phyloP scores from a whole-genome alignment of 2,888 invertebrate species.

The Diplolepis rosae region DNA sequence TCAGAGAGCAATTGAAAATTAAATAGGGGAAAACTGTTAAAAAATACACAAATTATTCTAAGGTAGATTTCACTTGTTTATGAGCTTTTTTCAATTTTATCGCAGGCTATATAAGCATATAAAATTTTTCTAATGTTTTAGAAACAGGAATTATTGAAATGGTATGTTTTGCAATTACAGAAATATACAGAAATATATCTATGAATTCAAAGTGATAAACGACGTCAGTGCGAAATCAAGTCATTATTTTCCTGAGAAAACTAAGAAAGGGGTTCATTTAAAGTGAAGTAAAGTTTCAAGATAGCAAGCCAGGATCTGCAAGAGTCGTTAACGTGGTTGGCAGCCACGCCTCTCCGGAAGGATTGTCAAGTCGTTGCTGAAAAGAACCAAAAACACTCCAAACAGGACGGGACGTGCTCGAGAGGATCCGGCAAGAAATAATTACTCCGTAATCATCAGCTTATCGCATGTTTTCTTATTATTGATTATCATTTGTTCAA shows the following conservation, averaged over 20 bases:
- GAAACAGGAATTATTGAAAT: too few species aligned
- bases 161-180: too few species aligned
- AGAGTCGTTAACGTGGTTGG: constrained; percentile 64
- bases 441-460: constrained; percentile 41
- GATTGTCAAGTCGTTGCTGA: constrained; percentile 48
- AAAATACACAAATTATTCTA: too few species aligned
- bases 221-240: constrained; percentile 12
- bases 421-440: constrained; percentile 38
- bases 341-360: constrained; percentile 61
- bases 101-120: too few species aligned
- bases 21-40: too few species aligned
- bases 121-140: too few species aligned
- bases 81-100: too few species aligned
- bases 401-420: constrained; percentile 49
- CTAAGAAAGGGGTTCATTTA: constrained; percentile 47
- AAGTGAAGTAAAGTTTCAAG: constrained; percentile 55
- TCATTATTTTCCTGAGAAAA: constrained; percentile 18
- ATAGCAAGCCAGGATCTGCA: constrained; percentile 52
- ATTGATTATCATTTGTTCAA: constrained; percentile 57
- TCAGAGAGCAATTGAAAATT: too few species aligned
- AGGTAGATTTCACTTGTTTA: too few species aligned
- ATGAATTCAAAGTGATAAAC: constrained; percentile 7
- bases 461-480: constrained; percentile 62
- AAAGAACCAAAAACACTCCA: constrained; percentile 50
- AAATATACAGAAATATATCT: not conserved